Evolutionary conservation across 2,888 invertebrate genomes (phyloP).

Genomic region (Drosophila demipolita): DNA sequence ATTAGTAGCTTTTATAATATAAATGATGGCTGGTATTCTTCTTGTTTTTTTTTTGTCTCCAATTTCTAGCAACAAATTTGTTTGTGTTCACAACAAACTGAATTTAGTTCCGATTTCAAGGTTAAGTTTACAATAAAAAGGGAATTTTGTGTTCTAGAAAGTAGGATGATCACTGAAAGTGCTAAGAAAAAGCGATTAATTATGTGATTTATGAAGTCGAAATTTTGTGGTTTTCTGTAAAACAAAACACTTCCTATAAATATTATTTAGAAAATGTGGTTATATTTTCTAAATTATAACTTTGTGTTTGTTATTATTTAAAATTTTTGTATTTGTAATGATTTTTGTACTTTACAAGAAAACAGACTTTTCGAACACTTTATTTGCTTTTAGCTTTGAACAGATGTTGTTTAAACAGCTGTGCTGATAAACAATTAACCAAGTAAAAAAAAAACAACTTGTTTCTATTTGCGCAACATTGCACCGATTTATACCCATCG

Average conservation of each 20-base stretch:
- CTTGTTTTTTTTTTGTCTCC: not conserved
- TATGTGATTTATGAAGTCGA: not conserved
- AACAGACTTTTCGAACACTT: not conserved
- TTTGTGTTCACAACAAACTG: not conserved
- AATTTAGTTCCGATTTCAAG: not conserved
- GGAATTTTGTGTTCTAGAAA: not conserved
- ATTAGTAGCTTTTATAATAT: not conserved
- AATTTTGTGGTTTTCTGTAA: not conserved
- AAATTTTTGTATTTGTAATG: not conserved
- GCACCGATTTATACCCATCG: constrained; percentile 27
- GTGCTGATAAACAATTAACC: constrained; percentile 10
- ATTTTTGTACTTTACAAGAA: not conserved
- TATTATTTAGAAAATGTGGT: not conserved
- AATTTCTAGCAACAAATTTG: not conserved
- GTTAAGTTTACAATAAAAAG: not conserved
- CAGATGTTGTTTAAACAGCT: constrained; percentile 28
- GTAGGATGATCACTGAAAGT: not conserved
- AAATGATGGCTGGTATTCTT: not conserved
- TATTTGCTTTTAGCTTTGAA: not conserved
- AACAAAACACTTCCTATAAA: too few species aligned
- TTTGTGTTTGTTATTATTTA: not conserved
- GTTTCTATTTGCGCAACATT: constrained; percentile 28
- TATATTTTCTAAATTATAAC: not conserved
- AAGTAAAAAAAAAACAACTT: not conserved
- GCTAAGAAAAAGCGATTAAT: not conserved